Percentiles rank a stretch among this genome's conserved stretches.
phyloP scores from a whole-genome alignment of 1,140 invertebrate genomes.

The Sipha flava region DNA sequence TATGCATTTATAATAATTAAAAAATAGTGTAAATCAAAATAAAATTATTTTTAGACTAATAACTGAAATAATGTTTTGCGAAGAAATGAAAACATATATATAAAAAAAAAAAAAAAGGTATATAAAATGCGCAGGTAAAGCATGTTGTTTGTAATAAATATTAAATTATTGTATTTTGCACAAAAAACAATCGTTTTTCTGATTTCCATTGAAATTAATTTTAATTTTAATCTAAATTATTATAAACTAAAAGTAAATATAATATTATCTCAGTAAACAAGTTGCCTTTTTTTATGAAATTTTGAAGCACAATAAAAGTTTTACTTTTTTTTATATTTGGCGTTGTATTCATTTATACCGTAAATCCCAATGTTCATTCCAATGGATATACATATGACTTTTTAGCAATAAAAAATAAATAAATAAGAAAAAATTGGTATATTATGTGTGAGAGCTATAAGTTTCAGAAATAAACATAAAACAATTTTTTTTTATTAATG shows the following conservation, averaged over 20 bases:
- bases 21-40: background rate
- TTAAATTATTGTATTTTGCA: background rate
- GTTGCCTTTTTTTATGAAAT: background rate
- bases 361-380: background rate
- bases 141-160: background rate
- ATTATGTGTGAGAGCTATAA: background rate
- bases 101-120: background rate
- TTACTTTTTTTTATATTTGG: too few relatives aligned
- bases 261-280: background rate
- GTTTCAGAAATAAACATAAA: background rate
- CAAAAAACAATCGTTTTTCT: background rate
- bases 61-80: background rate
- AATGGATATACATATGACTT: background rate
- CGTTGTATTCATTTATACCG: too few relatives aligned
- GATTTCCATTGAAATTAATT: background rate
- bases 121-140: background rate
- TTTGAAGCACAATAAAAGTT: background rate
- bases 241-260: background rate
- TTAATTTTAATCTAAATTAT: background rate
- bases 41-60: background rate
- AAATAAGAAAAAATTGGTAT: background rate
- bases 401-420: background rate
- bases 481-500: background rate
- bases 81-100: background rate
- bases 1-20: background rate